Base-by-base conservation (phyloP, 2,113 vertebrate species). In the Perognathus longimembris region DNA sequence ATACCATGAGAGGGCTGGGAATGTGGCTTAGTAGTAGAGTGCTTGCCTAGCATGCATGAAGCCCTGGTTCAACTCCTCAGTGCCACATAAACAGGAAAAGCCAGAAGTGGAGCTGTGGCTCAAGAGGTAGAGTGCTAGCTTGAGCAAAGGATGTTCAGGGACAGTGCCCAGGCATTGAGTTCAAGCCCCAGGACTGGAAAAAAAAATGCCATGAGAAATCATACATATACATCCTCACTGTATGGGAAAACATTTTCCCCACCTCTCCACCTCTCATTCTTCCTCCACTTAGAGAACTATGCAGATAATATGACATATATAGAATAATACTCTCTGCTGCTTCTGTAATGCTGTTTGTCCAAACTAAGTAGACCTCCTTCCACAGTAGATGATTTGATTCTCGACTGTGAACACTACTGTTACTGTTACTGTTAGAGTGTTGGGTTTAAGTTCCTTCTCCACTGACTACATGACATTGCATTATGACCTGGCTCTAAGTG, bases 311-410 rank as follows among this genome's bases (percentile, higher is more conserved):
- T 91, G 57, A 67, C 79, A 59, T 22, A 64, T 12, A 59, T 67
- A 38, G 45, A 91, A 34, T 59, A 80, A 59, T n/a, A 76, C n/a
- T 70, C 12, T 59, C 81, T 95, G 63, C 54, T 85, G 2, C 50
- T 83, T 76, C 36, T 66, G 24, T 22, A 74, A 40, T 38, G 50
- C 69, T 24, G 32, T 50, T 76, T 4, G 36, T 85, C 12, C n/a
- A 42, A 50, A 88, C 2, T 8, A 20, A 66, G 28, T 42, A 82
- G 74, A 54, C 59, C 34, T 45, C 32, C 73, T 92, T 88, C 45
- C 66, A 9, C 20, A 54, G 40, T 61, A 83, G 7, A 38, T 42
- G 32, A n/a, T 32, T 78, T 76, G 36, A 73, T 88, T 59, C 42
- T 88, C 50, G 26, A 1, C 77, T 38, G 40, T 54, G 76, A 70